Percentiles rank a stretch among this genome's conserved stretches.
Conservation (phyloP, 1,140 invertebrate species). For the Delia radicum region DNA sequence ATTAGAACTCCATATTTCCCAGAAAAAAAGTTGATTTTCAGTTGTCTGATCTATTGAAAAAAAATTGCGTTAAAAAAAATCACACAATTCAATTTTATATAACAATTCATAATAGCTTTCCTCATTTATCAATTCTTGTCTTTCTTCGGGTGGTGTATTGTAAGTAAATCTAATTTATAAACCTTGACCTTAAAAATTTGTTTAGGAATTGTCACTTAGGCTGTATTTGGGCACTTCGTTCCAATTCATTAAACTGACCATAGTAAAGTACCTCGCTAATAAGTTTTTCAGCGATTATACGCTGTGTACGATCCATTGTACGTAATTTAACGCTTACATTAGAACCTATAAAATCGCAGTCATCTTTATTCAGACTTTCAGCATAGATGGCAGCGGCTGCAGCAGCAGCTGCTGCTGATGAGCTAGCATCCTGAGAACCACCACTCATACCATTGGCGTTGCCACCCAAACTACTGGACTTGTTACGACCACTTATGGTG, state of each 20-base stretch:
- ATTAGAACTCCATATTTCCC: too few relatives aligned
- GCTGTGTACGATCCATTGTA: slow-evolving; percentile 54
- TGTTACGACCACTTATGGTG: slow-evolving; percentile 1
- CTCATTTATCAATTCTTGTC: background rate
- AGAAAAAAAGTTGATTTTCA: too few relatives aligned
- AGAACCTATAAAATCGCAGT: slow-evolving; percentile 53
- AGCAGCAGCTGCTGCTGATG: slow-evolving; percentile 35
- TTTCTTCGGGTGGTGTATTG: too few relatives aligned
- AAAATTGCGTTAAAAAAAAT: background rate
- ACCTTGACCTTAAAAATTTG: slow-evolving; percentile 16
- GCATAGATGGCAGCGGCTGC: slow-evolving; percentile 47
- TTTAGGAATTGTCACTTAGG: slow-evolving; percentile 46
- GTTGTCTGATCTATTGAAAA: too few relatives aligned
- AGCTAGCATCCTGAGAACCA: slow-evolving; percentile 40
- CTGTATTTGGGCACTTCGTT: slow-evolving; percentile 46
- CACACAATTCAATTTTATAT: background rate
- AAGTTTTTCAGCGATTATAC: slow-evolving; percentile 56
- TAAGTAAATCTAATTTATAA: slow-evolving; percentile 17
- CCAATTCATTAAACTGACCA: slow-evolving; percentile 54
- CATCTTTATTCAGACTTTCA: slow-evolving; percentile 44
- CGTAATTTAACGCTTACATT: slow-evolving; percentile 55
- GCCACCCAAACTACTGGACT: background rate
- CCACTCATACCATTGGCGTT: slow-evolving; percentile 30
- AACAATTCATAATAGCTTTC: background rate
- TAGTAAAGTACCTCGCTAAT: slow-evolving; percentile 57